Conservation (phyloP, 2,113 vertebrate genomes). For the Hyperoodon ampullatus region DNA sequence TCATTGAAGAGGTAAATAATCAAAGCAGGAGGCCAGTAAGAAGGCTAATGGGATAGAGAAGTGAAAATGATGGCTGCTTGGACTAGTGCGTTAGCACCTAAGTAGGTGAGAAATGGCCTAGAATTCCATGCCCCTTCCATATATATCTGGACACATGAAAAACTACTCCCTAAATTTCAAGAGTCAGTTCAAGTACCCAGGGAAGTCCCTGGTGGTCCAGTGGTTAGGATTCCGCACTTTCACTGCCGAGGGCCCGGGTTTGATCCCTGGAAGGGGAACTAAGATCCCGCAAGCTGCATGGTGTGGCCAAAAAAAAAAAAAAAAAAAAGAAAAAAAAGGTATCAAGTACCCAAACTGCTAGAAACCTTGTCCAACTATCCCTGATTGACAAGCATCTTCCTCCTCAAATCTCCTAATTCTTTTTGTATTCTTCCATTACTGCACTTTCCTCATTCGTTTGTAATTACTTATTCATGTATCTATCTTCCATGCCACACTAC, state of each 20-base stretch:
- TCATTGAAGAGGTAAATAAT: background rate
- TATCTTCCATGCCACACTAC: background rate
- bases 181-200: background rate
- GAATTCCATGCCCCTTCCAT: background rate
- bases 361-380: background rate
- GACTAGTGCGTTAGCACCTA: background rate
- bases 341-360: background rate
- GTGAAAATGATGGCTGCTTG: background rate
- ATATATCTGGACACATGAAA: background rate
- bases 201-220: too few species aligned
- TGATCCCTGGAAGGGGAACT: too few species aligned
- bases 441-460: background rate
- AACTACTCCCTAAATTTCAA: background rate
- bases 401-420: background rate
- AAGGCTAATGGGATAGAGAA: background rate
- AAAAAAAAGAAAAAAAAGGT: too few species aligned
- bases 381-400: background rate
- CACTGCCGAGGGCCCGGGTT: too few species aligned
- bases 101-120: background rate
- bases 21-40: background rate
- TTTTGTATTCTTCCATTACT: background rate
- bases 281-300: too few species aligned
- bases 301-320: too few species aligned
- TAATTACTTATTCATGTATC: background rate
- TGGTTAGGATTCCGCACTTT: too few species aligned